Base-by-base conservation (phyloP, 2,113 vertebrate genomes). In the Odobenus rosmarus region DNA sequence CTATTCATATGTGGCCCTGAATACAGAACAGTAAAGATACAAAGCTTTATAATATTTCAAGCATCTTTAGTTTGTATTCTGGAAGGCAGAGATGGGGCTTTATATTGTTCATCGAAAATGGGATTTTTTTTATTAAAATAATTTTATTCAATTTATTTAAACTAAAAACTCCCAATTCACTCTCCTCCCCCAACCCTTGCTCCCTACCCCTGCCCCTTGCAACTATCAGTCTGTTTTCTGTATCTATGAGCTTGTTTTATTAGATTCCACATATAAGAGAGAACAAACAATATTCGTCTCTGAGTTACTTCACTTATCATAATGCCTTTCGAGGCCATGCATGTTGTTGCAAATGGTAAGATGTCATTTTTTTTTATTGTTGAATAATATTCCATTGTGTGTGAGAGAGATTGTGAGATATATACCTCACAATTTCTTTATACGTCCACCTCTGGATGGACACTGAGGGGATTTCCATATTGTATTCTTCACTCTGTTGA, bases 11-110 rank as follows among this genome's bases (percentile, higher is more conserved):
- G 67, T 95, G 92, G 88, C 59, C 81, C 76, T 76, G 95, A 97
- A 96, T 79, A 83, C 74, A 95, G 88, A 97, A 74, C 6, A 64
- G 31, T 26, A 71, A 67, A 83, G 61, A n/a, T 15, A 83, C 51
- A 96, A 61, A 84, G 71, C 59, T 90, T 83, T 88, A 49, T 84
- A 57, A 62, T 91, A 86, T 80, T 92, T 94, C 59, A 95, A 93
- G 61, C 72, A 88, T 96, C 88, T 97, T 97, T 71, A 71, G 36
- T 95, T 93, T 96, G 61, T 88, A 28, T 93, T 97, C 80, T 83
- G 11, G 49, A 88, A 96, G 51, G 46, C 57, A 94, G 42, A 95
- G 42, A 90, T 62, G 83, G 53, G 7, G 24, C 49, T 93, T 62
- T 84, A 46, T 71, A 77, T 21, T 90, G 39, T 90, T 95, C 49